A percentile compares a stretch with the other conserved stretches of the same genome.
phyloP scores from a whole-genome alignment of 1,140 invertebrate species.

The Brachionus calyciflorus region DNA sequence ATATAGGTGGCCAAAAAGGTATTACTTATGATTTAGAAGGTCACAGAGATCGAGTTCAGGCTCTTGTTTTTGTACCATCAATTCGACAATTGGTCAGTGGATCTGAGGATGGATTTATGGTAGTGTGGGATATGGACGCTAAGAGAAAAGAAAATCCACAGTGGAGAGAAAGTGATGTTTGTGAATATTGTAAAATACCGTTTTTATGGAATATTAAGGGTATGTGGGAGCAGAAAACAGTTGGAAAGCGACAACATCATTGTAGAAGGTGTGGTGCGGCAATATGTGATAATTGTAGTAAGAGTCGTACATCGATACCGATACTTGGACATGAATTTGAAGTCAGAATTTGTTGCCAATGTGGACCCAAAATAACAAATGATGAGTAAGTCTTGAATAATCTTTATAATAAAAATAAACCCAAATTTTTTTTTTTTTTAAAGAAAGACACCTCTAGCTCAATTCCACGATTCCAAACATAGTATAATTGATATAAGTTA shows the following conservation, averaged over 20 bases:
- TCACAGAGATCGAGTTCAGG: conserved; percentile 63
- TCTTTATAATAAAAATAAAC: no score
- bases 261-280: conserved; percentile 80
- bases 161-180: conserved; percentile 88
- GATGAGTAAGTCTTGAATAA: not conserved
- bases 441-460: conserved; percentile 27
- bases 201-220: conserved; percentile 98
- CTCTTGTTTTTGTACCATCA: conserved; percentile 17
- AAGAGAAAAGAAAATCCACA: conserved; percentile 69
- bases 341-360: conserved; percentile 89
- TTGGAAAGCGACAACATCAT: conserved; percentile 77
- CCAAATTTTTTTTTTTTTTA: conserved; percentile 62
- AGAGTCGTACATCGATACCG: conserved; percentile 79
- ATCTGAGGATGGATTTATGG: conserved; percentile 85
- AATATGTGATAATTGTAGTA: conserved; percentile 80
- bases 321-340: conserved; percentile 96
- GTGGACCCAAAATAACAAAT: conserved; percentile 56
- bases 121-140: conserved; percentile 90
- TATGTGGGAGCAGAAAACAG: conserved; percentile 93
- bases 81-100: conserved; percentile 81
- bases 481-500: conserved; percentile 14
- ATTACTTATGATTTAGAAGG: conserved; percentile 95
- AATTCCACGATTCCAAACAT: conserved; percentile 41
- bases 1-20: conserved; percentile 92
- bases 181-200: conserved; percentile 84